These are phyloP conservation scores for Eupithecia pulchellata DNA, from an alignment of 2,888 invertebrate species.

Conservation along the genomic window DNA sequence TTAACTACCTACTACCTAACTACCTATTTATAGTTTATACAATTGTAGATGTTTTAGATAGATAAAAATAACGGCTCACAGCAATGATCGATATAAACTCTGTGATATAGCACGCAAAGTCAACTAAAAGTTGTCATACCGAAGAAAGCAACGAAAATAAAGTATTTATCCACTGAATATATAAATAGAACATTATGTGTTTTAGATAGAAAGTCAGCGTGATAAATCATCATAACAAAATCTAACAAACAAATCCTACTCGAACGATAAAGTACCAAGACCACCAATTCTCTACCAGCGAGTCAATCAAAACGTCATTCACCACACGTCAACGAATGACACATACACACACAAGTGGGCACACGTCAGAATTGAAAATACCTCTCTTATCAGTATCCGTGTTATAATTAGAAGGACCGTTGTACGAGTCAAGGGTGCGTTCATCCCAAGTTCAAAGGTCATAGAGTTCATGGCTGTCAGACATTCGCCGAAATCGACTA, in stretches of 20 bases:
- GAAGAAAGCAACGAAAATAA: neutral
- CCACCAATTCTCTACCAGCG: neutral
- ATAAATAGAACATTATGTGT: no score
- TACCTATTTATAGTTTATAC: no score
- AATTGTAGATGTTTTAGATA: neutral
- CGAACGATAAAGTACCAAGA: neutral
- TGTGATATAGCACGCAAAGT: neutral
- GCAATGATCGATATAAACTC: neutral
- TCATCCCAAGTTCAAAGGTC: constrained; percentile 83
- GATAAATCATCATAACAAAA: neutral
- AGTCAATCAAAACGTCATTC: constrained; percentile 19
- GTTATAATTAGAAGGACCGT: constrained; percentile 76
- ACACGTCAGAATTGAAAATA: constrained; percentile 56
- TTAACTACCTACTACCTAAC: no score
- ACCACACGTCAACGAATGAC: constrained; percentile 26
- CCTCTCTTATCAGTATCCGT: constrained; percentile 61
- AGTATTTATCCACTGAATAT: no score
- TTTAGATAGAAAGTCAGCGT: no score
- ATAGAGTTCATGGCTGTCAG: constrained; percentile 67
- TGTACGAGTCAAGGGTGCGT: constrained; percentile 81
- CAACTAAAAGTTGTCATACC: no score
- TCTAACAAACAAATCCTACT: neutral
- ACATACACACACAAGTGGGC: constrained; percentile 21
- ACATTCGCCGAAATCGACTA: constrained; percentile 48
- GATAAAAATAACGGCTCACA: neutral